Base-by-base conservation (phyloP, 2,113 vertebrate genomes). In the Poecilia latipinna region DNA sequence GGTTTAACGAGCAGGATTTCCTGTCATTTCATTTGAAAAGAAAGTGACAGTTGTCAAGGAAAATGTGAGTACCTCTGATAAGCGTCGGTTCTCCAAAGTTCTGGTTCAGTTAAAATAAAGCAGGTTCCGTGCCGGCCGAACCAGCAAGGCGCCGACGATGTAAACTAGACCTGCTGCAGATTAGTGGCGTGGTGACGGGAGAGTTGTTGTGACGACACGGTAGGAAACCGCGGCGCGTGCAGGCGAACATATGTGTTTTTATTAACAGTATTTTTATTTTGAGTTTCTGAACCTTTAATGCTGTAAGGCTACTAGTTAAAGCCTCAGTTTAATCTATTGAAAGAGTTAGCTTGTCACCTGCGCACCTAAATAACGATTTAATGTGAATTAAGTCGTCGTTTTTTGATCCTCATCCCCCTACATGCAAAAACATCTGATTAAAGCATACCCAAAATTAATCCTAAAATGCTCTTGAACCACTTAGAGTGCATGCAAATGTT, bases 1-100 rank as follows among this genome's bases (percentile, higher is more conserved):
- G 61, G 73, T 15, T 75, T 70, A 42, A 15, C 29, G 0, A 11
- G 71, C 39, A 72, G 24, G 22, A 57, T 31, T 81, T 87, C 82
- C 83, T 76, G 75, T 60, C 4, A 8, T 54, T 76, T 82, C 63
- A 24, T 29, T 75, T 69, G 57, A 17, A 67, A n/a, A 2, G 68
- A 24, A 24, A 35, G 26, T 3, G 2, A 29, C 22, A 29, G 62
- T 32, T 44, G 28, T 35, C 0, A 12, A 24, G 31, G 13, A 3
- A 35, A 24, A 72, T 17, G 62, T 31, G 33, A 81, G 8, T 1
- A n/a, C 0, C 12, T 1, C 7, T 22, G 0, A 0, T 2, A 12
- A 8, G 13, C 0, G 24, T 0, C 12, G 0, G 13, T 0, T 32
- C 13, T 19, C 3, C 31, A 17, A 26, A 2, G 19, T 1, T 1